A percentile compares a stretch with the other conserved stretches of the same genome.
phyloP scores from a whole-genome alignment of 1,140 invertebrate genomes.

The Bicyclus anynana region DNA sequence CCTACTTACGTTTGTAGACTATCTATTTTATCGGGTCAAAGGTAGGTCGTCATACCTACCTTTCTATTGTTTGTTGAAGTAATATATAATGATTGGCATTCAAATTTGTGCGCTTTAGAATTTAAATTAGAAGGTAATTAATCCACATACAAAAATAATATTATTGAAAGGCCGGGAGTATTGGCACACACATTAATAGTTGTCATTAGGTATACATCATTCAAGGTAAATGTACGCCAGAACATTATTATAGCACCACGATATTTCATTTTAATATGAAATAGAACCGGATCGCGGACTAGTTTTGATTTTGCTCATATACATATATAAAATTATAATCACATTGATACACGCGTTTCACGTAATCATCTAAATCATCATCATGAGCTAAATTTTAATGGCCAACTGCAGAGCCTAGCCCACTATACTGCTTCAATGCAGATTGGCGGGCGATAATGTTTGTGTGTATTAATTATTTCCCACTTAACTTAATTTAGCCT shows the following conservation, averaged over 20 bases:
- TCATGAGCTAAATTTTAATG: too few relatives aligned
- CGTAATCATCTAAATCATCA: too few relatives aligned
- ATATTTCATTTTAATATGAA: constrained; percentile 63
- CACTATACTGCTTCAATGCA: too few relatives aligned
- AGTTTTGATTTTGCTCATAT: constrained; percentile 47
- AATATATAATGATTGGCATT: constrained; percentile 21
- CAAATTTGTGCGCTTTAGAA: constrained; percentile 45
- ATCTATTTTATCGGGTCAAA: neutral
- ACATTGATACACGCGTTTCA: too few relatives aligned
- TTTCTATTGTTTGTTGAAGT: constrained; percentile 12
- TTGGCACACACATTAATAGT: constrained; percentile 21
- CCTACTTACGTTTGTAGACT: neutral
- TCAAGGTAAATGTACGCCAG: constrained; percentile 61
- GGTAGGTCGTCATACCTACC: constrained; percentile 3
- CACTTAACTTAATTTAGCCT: too few relatives aligned
- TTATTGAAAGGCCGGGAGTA: constrained; percentile 43
- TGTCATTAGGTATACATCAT: constrained; percentile 70
- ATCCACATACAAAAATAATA: constrained; percentile 55
- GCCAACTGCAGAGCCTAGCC: too few relatives aligned
- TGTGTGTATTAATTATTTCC: too few relatives aligned
- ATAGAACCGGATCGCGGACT: constrained; percentile 49
- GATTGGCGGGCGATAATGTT: too few relatives aligned
- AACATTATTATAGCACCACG: constrained; percentile 35
- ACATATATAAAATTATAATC: too few relatives aligned
- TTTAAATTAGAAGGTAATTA: constrained; percentile 50